Base-by-base conservation (phyloP, 2,888 invertebrate species). In the Temnothorax unifasciatus region DNA sequence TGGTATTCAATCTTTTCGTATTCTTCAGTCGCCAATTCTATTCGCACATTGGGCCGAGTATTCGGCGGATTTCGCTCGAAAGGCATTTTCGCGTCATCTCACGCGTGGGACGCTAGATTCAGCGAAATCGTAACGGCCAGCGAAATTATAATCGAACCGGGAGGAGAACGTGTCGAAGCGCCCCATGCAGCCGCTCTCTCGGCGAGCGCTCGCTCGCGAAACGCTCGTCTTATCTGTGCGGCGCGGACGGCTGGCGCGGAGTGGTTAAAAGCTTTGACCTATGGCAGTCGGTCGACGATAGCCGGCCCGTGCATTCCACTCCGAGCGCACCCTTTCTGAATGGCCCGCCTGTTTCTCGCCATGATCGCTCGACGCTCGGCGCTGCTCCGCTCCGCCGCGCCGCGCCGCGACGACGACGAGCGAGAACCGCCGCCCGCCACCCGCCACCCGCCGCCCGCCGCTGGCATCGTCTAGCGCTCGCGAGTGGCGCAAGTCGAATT, bases 181-280 rank as follows among this genome's bases (percentile, higher is more conserved):
- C 25, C 15, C 85, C 69, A n/a, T n/a, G n/a, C n/a, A 9, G 77
- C 71, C 74, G 57, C 71, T 66, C 57, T 59, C 74, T 75, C 75
- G 82, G 3, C 29, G 29, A 29, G 29, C 64, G 63, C 50, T 81
- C 76, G 64, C 84, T 89, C 89, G 83, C 91, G 89, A 92, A 93
- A 92, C 90, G 91, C 90, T 88, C 87, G 86, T 81, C 88, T 92
- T 92, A 92, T 93, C 92, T 88, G 76, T 82, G 85, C 75, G 79
- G 38, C 29, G 59, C 71, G 87, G 91, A 90, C 86, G 66, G 66
- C 25, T 47, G 63, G 63, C 41, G 54, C 66, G 77, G 66, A 29
- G 66, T 90, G 92, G 89, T 92, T 93, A 91, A 92, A 93, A 92
- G 93, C 92, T 94, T 92, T 94, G 94, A 94, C 94, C 94, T 93